Percentiles rank a stretch among this genome's conserved stretches.
phyloP scores from a whole-genome alignment of 2,113 vertebrate species.

The Aleadryas rufinucha region DNA sequence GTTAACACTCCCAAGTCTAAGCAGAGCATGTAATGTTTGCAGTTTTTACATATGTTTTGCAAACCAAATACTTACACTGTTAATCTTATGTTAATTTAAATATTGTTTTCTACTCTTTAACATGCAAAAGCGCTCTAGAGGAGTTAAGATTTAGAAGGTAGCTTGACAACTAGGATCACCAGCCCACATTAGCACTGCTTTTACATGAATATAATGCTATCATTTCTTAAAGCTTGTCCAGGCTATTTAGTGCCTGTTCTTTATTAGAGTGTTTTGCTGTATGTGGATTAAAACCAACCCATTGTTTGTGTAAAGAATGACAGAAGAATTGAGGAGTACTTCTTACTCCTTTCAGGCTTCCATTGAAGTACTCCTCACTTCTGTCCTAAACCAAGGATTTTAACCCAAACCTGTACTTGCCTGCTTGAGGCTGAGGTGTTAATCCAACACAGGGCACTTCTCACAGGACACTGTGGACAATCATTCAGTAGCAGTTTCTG shows the following conservation, averaged over 20 bases:
- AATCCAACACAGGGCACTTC: background rate
- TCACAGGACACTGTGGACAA: background rate
- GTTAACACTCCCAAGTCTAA: background rate
- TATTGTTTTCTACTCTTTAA: background rate
- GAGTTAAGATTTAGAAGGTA: background rate
- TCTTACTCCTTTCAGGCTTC: background rate
- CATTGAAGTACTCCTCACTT: background rate
- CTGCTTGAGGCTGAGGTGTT: background rate
- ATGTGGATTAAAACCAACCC: background rate
- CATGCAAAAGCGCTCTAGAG: background rate
- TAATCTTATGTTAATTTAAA: conserved; percentile 5
- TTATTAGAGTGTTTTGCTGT: background rate
- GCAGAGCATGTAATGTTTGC: background rate
- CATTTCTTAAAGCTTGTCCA: background rate
- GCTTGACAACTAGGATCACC: background rate
- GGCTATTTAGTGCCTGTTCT: background rate
- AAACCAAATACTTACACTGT: background rate
- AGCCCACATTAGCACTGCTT: background rate
- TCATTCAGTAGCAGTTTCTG: background rate
- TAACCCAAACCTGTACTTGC: background rate
- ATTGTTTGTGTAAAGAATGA: background rate
- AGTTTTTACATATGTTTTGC: background rate
- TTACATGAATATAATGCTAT: rapidly evolving
- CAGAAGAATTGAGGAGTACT: background rate
- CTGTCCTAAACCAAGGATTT: background rate